Conservation (phyloP, 2,797 vertebrate genomes). For the Pangasius macronema region DNA sequence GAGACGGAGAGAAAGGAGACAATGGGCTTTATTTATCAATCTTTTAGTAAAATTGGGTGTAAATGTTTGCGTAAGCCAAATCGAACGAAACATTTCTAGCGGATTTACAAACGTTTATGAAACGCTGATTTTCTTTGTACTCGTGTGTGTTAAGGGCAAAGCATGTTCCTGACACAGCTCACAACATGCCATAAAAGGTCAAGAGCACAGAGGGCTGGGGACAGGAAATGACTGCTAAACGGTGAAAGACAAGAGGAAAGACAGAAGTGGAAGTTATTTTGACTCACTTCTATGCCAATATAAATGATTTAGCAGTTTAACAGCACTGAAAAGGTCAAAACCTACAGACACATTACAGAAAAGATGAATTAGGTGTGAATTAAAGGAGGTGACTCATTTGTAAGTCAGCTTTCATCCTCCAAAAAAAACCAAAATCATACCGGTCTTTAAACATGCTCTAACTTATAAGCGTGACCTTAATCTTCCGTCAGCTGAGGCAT, state of each 20-base stretch:
- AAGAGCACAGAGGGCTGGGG: neutral
- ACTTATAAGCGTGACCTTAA: neutral
- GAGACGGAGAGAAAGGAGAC: neutral
- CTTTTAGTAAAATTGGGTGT: neutral
- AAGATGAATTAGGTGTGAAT: no score
- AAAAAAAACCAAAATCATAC: neutral
- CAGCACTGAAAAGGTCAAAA: no score
- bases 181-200: neutral
- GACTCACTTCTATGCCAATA: no score
- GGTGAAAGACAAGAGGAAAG: neutral
- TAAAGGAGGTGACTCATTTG: neutral
- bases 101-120: neutral
- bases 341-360: no score
- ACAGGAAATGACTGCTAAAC: neutral
- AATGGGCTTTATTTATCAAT: neutral
- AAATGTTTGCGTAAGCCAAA: neutral
- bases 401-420: neutral
- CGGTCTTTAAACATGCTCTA: neutral
- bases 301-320: no score
- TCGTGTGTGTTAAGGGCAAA: neutral
- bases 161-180: neutral
- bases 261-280: neutral
- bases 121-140: neutral
- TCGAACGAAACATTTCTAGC: neutral
- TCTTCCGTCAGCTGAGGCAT: neutral